Evolutionary conservation across 2,797 vertebrate genomes (phyloP).

Genomic region (Eospalax fontanierii): DNA sequence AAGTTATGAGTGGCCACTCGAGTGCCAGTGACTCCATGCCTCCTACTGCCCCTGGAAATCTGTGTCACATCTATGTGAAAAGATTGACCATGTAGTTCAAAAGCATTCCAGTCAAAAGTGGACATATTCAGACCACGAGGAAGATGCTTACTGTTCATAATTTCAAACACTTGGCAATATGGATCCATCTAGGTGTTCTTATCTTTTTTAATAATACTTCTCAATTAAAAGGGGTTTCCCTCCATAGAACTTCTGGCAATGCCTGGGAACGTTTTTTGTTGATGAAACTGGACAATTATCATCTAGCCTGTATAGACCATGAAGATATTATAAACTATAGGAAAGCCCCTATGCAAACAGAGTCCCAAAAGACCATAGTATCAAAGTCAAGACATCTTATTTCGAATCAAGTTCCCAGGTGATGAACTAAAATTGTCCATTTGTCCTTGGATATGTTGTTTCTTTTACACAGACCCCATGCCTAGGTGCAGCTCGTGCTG

Average conservation of each 20-base stretch:
- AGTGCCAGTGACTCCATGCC: neutral
- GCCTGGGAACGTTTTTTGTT: neutral
- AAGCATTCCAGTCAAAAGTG: neutral
- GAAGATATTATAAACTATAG: neutral
- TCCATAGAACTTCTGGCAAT: neutral
- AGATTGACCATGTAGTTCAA: neutral
- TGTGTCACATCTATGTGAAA: neutral
- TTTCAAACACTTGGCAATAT: neutral
- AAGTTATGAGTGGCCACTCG: neutral
- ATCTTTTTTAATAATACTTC: constrained; percentile 28
- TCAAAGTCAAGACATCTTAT: neutral
- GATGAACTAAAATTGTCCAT: neutral
- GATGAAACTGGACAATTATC: neutral
- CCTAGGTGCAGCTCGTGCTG: neutral
- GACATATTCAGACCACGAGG: neutral
- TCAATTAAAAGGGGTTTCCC: neutral
- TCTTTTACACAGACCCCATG: constrained; percentile 4
- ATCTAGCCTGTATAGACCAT: neutral
- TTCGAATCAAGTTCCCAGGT: neutral
- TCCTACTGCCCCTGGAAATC: neutral
- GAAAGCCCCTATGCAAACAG: neutral
- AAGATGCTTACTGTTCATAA: neutral
- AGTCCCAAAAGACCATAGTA: neutral
- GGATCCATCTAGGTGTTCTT: neutral
- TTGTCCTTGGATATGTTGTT: neutral